These are phyloP conservation scores for Choreutis nemorana DNA, from an alignment of 2,888 invertebrate species.

Conservation along the genomic window DNA sequence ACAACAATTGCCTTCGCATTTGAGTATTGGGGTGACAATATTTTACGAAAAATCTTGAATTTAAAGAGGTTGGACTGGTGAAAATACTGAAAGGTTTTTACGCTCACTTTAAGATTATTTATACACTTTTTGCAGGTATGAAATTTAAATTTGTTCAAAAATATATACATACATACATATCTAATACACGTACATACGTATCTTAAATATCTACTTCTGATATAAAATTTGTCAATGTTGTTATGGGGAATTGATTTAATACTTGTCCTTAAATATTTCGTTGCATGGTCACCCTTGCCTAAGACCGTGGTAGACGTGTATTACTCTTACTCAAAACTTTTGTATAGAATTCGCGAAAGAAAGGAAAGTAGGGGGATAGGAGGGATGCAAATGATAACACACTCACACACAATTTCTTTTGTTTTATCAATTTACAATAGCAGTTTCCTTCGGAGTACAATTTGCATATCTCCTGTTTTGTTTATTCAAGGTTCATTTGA, in stretches of 20 bases:
- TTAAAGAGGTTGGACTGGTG: too few species aligned
- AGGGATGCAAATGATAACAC: slow-evolving; percentile 34
- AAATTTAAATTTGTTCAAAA: too few species aligned
- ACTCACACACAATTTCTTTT: slow-evolving; percentile 32
- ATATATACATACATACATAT: too few species aligned
- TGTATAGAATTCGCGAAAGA: slow-evolving; percentile 53
- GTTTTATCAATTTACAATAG: too few species aligned
- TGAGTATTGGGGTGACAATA: slow-evolving; percentile 20
- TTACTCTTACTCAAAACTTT: slow-evolving; percentile 63
- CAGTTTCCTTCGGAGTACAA: too few species aligned
- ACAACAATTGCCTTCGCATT: slow-evolving; percentile 59
- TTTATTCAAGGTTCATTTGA: too few species aligned
- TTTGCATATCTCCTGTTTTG: too few species aligned
- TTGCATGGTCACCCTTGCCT: slow-evolving; percentile 20
- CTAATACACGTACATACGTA: too few species aligned
- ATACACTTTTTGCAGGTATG: too few species aligned
- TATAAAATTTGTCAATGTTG: neutral
- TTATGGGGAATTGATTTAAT: neutral
- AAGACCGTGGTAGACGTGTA: slow-evolving; percentile 51
- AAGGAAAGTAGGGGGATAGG: slow-evolving; percentile 22
- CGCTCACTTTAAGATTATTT: too few species aligned
- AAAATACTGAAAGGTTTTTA: too few species aligned
- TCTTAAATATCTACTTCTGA: neutral
- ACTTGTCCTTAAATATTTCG: neutral
- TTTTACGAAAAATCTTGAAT: too few species aligned